Conservation (phyloP, 2,113 vertebrate species). For the Chelonoidis abingdonii region DNA sequence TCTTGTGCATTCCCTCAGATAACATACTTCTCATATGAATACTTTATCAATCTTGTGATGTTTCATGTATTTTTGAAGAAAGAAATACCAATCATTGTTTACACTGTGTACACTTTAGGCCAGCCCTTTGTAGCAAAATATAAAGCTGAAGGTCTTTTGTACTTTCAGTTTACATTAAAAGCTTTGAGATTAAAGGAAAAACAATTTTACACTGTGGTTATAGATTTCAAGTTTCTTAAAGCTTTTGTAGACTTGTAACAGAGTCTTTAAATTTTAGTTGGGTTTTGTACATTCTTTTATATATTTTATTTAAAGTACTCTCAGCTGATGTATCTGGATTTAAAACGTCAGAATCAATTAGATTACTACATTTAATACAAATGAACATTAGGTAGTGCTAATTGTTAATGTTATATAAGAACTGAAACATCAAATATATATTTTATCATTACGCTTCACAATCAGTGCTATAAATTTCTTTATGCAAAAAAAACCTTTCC, state of each 20-base stretch:
- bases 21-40: constrained; percentile 73
- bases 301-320: constrained; percentile 87
- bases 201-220: constrained; percentile 86
- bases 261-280: constrained; percentile 87
- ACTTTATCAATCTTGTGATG: constrained; percentile 79
- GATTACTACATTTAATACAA: constrained; percentile 82
- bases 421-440: constrained; percentile 80
- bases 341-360: constrained; percentile 79
- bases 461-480: constrained; percentile 84
- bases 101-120: constrained; percentile 85
- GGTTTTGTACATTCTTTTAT: constrained; percentile 85
- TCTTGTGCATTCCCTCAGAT: constrained; percentile 70
- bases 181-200: constrained; percentile 85
- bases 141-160: constrained; percentile 84
- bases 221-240: constrained; percentile 87
- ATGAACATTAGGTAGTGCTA: constrained; percentile 80
- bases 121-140: constrained; percentile 85
- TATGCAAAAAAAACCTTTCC: constrained; percentile 81
- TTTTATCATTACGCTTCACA: constrained; percentile 85
- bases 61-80: constrained; percentile 83
- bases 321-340: constrained; percentile 81
- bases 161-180: constrained; percentile 83
- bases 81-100: constrained; percentile 82
- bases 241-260: constrained; percentile 87
- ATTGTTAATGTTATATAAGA: constrained; percentile 83